phyloP scores from a whole-genome alignment of 2,797 vertebrate genomes.

The Danio aesculapii region DNA sequence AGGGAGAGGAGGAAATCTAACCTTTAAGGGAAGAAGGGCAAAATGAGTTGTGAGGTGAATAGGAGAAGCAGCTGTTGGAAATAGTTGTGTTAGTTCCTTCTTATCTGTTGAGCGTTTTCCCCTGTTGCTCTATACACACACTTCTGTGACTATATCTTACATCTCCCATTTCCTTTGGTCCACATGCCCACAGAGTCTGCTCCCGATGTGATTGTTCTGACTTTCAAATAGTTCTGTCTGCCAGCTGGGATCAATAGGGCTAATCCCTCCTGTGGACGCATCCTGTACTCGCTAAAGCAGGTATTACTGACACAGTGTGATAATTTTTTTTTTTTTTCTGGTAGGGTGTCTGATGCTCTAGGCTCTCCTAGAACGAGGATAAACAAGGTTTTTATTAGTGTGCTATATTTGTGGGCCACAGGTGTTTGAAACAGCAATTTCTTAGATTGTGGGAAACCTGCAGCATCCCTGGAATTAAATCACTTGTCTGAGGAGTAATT shows the following conservation, averaged over 20 bases:
- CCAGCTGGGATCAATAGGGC: conserved; percentile 61
- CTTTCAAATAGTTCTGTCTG: conserved; percentile 61
- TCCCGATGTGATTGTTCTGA: conserved; percentile 59
- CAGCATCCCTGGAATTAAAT: conserved; percentile 55
- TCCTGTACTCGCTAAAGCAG: conserved; percentile 52
- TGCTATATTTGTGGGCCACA: conserved; percentile 50
- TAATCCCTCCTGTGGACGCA: conserved; percentile 54
- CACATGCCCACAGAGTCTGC: conserved; percentile 44
- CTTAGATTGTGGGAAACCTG: conserved; percentile 54
- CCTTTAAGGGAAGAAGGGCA: neutral
- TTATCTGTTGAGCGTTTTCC: conserved; percentile 16
- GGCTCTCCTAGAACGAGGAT: conserved; percentile 48
- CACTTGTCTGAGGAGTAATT: conserved; percentile 51
- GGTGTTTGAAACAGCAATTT: conserved; percentile 63
- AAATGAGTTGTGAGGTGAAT: conserved; percentile 4
- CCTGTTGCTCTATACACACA: conserved; percentile 6
- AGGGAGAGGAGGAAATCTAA: neutral
- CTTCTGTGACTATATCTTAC: conserved; percentile 51
- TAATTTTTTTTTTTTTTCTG: conserved; percentile 50
- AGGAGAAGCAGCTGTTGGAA: neutral
- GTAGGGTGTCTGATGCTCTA: conserved; percentile 37
- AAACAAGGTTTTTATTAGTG: conserved; percentile 58
- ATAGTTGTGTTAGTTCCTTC: neutral
- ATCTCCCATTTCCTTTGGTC: conserved; percentile 41
- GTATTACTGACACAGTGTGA: conserved; percentile 59